phyloP scores from a whole-genome alignment of 2,888 invertebrate species.

The Mycalesis mineus region DNA sequence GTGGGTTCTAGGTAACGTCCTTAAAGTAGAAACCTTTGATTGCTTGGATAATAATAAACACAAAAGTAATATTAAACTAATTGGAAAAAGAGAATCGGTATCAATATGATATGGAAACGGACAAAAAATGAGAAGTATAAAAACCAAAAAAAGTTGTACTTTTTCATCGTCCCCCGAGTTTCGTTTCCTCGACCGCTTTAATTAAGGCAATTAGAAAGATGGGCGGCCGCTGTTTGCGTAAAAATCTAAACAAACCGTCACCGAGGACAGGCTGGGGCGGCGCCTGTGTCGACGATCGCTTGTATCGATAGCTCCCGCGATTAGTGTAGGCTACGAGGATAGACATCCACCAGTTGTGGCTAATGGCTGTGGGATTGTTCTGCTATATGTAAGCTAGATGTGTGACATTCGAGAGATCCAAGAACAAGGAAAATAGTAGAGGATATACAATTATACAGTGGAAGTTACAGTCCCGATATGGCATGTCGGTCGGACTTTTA shows the following conservation, averaged over 20 bases:
- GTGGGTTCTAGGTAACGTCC: too few relatives aligned
- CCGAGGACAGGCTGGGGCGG: constrained; percentile 40
- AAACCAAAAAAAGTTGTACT: constrained; percentile 18
- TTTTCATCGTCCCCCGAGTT: constrained; percentile 27
- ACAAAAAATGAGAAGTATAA: neutral
- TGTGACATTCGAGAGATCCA: too few relatives aligned
- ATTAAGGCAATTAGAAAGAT: constrained; percentile 76
- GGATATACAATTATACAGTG: too few relatives aligned
- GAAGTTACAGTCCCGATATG: too few relatives aligned
- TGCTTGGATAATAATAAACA: too few relatives aligned
- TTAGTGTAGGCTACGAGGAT: neutral
- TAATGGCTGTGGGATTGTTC: too few relatives aligned
- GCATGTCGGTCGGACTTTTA: too few relatives aligned
- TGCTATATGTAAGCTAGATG: too few relatives aligned
- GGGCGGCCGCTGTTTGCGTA: constrained; percentile 66
- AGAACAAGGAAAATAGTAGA: too few relatives aligned
- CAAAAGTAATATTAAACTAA: too few relatives aligned
- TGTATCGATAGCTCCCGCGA: too few relatives aligned
- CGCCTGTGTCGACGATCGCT: constrained; percentile 14
- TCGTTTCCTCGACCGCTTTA: constrained; percentile 54
- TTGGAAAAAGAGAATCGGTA: constrained; percentile 4
- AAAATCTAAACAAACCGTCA: constrained; percentile 71
- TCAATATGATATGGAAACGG: constrained; percentile 9
- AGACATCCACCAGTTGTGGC: neutral
- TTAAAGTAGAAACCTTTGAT: too few relatives aligned